Evolutionary conservation across 2,113 vertebrate genomes (phyloP).

Genomic region (Echinops telfairi): DNA sequence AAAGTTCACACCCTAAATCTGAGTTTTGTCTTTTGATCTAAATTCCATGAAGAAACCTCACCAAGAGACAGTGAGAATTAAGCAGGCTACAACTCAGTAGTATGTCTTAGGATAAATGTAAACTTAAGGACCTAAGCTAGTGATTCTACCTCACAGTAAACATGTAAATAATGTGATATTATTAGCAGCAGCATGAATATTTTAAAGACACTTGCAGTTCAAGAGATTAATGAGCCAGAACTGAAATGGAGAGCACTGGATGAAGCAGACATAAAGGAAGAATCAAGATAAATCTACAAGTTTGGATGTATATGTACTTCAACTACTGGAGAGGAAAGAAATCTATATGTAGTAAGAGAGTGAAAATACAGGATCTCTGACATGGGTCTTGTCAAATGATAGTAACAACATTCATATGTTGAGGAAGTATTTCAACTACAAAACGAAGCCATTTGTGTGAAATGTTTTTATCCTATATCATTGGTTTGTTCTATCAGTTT

Average conservation of each 20-base stretch:
- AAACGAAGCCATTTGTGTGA: not conserved
- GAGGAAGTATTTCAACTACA: not conserved
- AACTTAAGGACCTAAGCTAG: not conserved
- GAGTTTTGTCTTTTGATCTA: not conserved
- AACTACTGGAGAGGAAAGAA: not conserved
- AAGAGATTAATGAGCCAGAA: not conserved
- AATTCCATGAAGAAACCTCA: not conserved
- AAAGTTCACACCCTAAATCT: slow-evolving; percentile 5
- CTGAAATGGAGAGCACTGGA: no score
- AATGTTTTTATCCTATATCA: not conserved
- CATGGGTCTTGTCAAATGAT: no score
- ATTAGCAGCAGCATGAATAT: not conserved
- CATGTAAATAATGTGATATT: not conserved
- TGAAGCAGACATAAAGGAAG: no score
- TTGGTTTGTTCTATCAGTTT: slow-evolving; percentile 27
- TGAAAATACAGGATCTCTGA: not conserved
- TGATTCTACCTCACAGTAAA: not conserved
- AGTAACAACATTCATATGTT: not conserved
- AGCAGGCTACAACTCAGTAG: no score
- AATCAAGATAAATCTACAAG: not conserved
- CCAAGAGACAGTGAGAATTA: not conserved
- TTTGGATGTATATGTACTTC: not conserved
- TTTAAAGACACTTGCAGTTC: not conserved
- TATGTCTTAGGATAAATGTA: not conserved
- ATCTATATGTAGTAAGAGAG: not conserved